phyloP scores from a whole-genome alignment of 2,797 vertebrate species.

The Clarias fuscus region DNA sequence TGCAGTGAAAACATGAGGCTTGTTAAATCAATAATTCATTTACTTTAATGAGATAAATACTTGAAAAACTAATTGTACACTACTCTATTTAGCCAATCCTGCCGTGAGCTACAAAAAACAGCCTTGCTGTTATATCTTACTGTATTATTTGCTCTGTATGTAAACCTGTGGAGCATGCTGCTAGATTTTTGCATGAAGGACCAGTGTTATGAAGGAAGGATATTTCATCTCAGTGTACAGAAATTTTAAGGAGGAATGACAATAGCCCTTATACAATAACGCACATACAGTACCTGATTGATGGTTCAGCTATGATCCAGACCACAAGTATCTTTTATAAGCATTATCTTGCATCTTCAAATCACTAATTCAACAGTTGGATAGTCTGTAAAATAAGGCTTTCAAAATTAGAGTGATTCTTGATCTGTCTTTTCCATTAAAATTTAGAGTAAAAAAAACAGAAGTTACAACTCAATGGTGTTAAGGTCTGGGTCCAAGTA shows the following conservation, averaged over 20 bases:
- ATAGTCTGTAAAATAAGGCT: slow-evolving; percentile 21
- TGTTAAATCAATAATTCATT: slow-evolving; percentile 98
- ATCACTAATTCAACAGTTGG: slow-evolving; percentile 20
- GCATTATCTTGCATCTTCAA: slow-evolving; percentile 31
- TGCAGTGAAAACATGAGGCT: slow-evolving; percentile 92
- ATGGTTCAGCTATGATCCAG: slow-evolving; percentile 44
- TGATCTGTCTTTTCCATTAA: background rate
- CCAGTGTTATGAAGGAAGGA: background rate
- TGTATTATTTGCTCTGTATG: background rate
- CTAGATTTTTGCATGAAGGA: background rate
- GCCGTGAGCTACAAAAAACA: slow-evolving; percentile 70
- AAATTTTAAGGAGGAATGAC: background rate
- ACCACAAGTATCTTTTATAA: slow-evolving; percentile 34
- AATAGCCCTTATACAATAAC: background rate
- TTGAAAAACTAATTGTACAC: slow-evolving; percentile 94
- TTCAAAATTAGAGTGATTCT: slow-evolving; percentile 43
- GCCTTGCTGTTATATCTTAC: slow-evolving; percentile 59
- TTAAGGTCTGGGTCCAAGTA: background rate
- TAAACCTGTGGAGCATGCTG: background rate
- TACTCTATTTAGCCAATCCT: slow-evolving; percentile 87
- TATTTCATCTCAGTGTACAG: slow-evolving; percentile 5
- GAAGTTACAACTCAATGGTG: slow-evolving; percentile 24
- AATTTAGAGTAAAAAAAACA: background rate
- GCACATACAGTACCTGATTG: background rate
- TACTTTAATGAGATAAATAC: slow-evolving; percentile 99